Base-by-base conservation (phyloP, 2,888 invertebrate genomes). In the Sinelater perroti region DNA sequence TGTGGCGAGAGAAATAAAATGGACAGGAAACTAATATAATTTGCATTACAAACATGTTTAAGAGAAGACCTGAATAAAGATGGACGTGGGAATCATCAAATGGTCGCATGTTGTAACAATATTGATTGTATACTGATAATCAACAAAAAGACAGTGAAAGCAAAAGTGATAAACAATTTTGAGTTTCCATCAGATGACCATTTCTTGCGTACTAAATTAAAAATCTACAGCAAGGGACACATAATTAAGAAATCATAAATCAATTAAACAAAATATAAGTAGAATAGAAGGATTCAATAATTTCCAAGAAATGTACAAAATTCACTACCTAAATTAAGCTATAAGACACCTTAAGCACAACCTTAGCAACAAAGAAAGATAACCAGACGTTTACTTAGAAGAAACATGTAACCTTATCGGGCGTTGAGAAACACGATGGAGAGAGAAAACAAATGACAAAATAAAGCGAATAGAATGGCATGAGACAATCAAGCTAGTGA, bases 401-500 rank as follows among this genome's bases (percentile, higher is more conserved):
- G 30, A 30, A 30, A 30, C 30, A 30, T 7, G n/a, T 30, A 5
- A 30, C 30, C 30, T 30, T 30, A 30, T 30, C 8, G 11, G 30
- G 8, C 8, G 11, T 4, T 10, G 30, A 30, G n/a, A 30, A 30
- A 30, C 8, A 10, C 11, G 8, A 30, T 4, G n/a, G 8, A 30
- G 11, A n/a, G 8, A 3, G 8, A 30, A 30, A 11, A 30, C 8
- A 30, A 30, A 5, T 30, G 11, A 30, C 11, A 30, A 30, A 5
- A 30, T 8, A 30, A 30, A 30, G n/a, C 30, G 11, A 30, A 30
- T 30, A 30, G 30, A 30, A 30, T 30, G n/a, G 30, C n/a, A n/a
- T n/a, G n/a, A n/a, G n/a, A n/a, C n/a, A n/a, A n/a, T n/a, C n/a
- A n/a, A n/a, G n/a, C n/a, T n/a, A n/a, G n/a, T n/a, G n/a, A n/a